A percentile compares a stretch with the other conserved stretches of the same genome.
Conservation (phyloP, 2,113 vertebrate genomes). For the Phalacrocorax pelagicus region DNA sequence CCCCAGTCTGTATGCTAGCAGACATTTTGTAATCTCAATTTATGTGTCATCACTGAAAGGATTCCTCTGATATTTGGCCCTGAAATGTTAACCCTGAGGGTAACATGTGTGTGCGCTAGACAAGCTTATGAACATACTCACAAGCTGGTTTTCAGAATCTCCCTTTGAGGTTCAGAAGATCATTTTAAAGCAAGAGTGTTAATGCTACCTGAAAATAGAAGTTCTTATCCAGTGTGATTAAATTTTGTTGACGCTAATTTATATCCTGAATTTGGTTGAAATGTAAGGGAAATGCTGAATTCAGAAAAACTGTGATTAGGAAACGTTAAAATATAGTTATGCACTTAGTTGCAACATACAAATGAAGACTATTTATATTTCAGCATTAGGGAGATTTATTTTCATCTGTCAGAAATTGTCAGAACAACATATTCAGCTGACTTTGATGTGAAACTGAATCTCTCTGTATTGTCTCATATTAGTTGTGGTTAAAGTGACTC, state of each 20-base stretch:
- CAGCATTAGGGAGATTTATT: conserved; percentile 25
- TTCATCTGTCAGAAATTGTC: background rate
- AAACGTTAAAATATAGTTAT: background rate
- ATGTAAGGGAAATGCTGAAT: conserved; percentile 1
- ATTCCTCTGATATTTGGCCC: background rate
- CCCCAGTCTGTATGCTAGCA: background rate
- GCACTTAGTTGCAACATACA: background rate
- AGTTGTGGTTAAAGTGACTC: background rate
- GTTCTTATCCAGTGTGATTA: background rate
- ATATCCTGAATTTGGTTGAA: background rate
- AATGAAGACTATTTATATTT: background rate
- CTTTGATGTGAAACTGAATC: conserved; percentile 11
- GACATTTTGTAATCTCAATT: background rate
- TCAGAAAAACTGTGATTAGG: background rate
- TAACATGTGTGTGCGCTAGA: background rate
- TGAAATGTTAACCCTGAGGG: background rate
- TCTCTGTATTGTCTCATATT: background rate
- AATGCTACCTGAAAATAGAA: background rate
- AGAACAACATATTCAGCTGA: background rate
- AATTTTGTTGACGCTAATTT: background rate
- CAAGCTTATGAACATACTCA: background rate
- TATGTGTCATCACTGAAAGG: background rate
- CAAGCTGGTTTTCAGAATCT: background rate
- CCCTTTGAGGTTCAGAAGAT: background rate
- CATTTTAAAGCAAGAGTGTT: background rate